Base-by-base conservation (phyloP, 2,797 vertebrate species). In the Buceros bicornis region DNA sequence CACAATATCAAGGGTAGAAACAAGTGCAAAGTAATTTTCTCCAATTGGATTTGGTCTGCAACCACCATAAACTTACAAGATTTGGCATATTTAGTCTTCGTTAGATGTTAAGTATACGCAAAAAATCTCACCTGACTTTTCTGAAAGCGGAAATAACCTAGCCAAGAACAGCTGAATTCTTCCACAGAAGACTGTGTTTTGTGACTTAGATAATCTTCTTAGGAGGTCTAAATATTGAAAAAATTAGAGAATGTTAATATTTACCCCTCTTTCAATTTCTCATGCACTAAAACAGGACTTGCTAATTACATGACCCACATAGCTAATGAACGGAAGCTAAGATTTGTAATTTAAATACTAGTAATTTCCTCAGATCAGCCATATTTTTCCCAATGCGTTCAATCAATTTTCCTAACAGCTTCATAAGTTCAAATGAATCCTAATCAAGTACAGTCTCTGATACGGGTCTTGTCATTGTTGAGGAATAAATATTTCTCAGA, bases 151-250 rank as follows among this genome's bases (percentile, higher is more conserved):
- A 97, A 99, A 99, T 91, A 99, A 98, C 16, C 99, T 99, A 43
- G 99, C 99, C 92, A 99, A 98, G 96, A 99, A 99, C 15, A 99
- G 98, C 62, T 99, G 99, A 97, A 99, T 99, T 96, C 99, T 98
- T 93, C 99, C 99, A 97, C 99, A 99, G 97, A 99, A 99, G 15
- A 99, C 99, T 4, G 99, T 99, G 86, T 99, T 99, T 97, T 99
- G 99, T 66, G 99, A 99, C 97, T 99, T 99, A 31, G 99, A 99
- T 54, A 99, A 98, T 96, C 99, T 98, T 97, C 99, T 98, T 64
- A 99, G 96, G 72, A 99, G 99, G 97, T 99, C 99, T 99, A 96
- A 47, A 77, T 10, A 96, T 87, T 62, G 83, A 8, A 97, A 65
- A 43, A 86, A 95, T 8, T 37, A 74, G 56, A 90, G 57, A 84